These are phyloP conservation scores for Actias luna DNA, from an alignment of 2,888 invertebrate species.

Conservation along the genomic window DNA sequence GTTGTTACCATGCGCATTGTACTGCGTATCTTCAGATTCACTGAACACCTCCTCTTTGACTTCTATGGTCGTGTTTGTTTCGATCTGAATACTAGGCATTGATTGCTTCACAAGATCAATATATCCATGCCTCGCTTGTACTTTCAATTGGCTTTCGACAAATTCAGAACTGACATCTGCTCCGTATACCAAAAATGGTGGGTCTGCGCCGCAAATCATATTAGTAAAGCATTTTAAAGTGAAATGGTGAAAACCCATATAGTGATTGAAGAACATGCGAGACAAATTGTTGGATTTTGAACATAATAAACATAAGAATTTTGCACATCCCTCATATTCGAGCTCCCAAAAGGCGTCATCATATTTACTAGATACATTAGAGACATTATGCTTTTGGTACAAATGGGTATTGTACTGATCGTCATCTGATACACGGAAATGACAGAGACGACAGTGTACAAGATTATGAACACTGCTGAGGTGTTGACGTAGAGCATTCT, in stretches of 20 bases:
- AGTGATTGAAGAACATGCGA: constrained; percentile 66
- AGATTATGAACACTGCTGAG: constrained; percentile 57
- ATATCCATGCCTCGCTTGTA: constrained; percentile 56
- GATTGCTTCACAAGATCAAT: constrained; percentile 41
- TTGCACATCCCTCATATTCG: constrained; percentile 50
- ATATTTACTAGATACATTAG: constrained; percentile 52
- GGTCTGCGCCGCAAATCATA: constrained; percentile 60
- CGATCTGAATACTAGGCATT: background rate
- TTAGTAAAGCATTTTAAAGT: constrained; percentile 70
- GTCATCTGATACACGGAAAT: constrained; percentile 63
- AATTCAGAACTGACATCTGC: constrained; percentile 66
- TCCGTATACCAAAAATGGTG: constrained; percentile 63
- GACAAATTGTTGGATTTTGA: constrained; percentile 52
- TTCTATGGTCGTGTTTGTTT: background rate
- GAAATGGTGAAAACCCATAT: constrained; percentile 71
- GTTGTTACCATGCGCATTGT: background rate
- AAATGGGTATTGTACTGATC: constrained; percentile 65
- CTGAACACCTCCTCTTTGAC: constrained; percentile 41
- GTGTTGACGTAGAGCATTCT: constrained; percentile 56
- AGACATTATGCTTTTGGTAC: constrained; percentile 66
- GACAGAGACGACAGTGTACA: constrained; percentile 71
- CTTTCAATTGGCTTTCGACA: constrained; percentile 56
- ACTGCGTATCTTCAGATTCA: constrained; percentile 21
- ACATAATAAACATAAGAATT: constrained; percentile 65
- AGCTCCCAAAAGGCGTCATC: constrained; percentile 61